Evolutionary conservation across 2,113 vertebrate genomes (phyloP), one percentile per base, ranked within the genome.

Genomic region (Montifringilla adamsi): DNA sequence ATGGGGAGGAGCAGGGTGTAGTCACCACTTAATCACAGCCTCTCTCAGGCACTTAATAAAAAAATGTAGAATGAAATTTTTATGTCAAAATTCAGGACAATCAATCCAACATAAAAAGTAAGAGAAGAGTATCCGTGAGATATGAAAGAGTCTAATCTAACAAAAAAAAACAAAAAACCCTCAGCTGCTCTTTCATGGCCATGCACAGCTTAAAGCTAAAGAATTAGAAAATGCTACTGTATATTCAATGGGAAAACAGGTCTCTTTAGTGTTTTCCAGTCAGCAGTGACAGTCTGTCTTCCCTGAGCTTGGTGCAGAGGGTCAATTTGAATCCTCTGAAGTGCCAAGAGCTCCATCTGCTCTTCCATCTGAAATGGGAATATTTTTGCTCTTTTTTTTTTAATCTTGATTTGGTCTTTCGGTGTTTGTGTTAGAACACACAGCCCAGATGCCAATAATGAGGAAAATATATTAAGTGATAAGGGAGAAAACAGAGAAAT

Each of bases 311-410:
- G 97, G 97, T 95, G 97, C 98, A 95, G 97, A 97, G 97, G 98
- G 98, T 98, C 98, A 98, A 84, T 98, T 97, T 97, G 96, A 98
- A 98, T 95, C 97, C 96, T 97, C 94, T 39, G 74, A 97, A 96
- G 97, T 98, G 98, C 98, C 98, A 98, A 97, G 97, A 98, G 87
- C 93, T 96, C 98, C 98, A 98, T 98, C 98, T 98, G 98, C 97
- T 98, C 95, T 94, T 98, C 98, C 97, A 98, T 98, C 97, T 98
- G 98, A 98, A 98, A 98, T 96, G 97, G 95, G 97, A 97, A 97
- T 97, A 96, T 96, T 98, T 97, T 98, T 97, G 97, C 97, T 97
- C 97, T 97, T 97, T 97, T 97, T 96, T 97, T 97, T 97, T 96
- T 64, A 94, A 96, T 97, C 97, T 97, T 97, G 97, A 97, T 97